A percentile compares a stretch with the other conserved stretches of the same genome.
Evolutionary conservation across 35 echinoderm and acorn worm species (phyloP).

Genomic region (Acanthaster planci): DNA sequence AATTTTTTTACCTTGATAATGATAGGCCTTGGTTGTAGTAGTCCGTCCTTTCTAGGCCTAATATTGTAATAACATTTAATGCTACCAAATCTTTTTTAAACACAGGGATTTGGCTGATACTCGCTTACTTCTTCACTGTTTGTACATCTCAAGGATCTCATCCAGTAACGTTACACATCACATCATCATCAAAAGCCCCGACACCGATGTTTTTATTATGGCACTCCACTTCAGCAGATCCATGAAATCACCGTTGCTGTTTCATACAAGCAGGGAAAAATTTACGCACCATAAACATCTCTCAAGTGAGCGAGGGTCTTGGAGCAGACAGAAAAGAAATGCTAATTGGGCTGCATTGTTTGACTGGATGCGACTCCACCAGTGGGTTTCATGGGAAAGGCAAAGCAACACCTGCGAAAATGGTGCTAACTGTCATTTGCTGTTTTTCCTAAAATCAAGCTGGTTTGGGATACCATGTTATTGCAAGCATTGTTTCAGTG

Average conservation of each 20-base stretch:
- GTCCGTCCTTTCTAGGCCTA: no score
- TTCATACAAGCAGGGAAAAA: conserved; percentile 55
- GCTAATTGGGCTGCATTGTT: conserved; percentile 58
- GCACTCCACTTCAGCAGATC: background rate
- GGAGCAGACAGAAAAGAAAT: conserved; percentile 18
- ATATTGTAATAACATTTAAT: no score
- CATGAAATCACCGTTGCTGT: conserved; percentile 26
- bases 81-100: no score
- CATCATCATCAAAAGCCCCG: conserved; percentile 55
- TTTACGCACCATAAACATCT: conserved; percentile 35
- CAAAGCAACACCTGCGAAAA: conserved; percentile 44
- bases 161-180: background rate
- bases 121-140: background rate
- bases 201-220: conserved; percentile 74
- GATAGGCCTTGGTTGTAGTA: no score
- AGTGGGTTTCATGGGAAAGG: conserved; percentile 72
- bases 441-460: no score
- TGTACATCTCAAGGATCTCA: background rate
- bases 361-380: conserved; percentile 57
- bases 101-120: no score
- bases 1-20: no score
- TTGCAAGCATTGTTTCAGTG: no score
- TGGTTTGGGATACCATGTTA: no score
- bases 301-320: conserved; percentile 3
- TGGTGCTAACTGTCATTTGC: conserved; percentile 16